Evolutionary conservation across 1,140 invertebrate species (phyloP), one percentile per base, ranked within the genome.

Genomic region (Anthonomus grandis): DNA sequence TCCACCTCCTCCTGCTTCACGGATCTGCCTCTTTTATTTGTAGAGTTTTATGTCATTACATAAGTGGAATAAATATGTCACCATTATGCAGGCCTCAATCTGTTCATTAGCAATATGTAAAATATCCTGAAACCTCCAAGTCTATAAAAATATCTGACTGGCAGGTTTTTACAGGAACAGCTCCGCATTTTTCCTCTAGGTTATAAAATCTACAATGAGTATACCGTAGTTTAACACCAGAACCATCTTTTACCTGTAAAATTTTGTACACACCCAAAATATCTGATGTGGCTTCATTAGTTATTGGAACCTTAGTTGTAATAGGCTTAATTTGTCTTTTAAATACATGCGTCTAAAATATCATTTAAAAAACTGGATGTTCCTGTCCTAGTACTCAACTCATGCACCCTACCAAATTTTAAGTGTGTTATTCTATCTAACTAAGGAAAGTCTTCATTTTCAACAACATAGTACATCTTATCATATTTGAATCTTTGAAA

Each of bases 351-450:
- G 75, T 95, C 83, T 22, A 98, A 76, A 60, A 98, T 85, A 76
- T 97, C 91, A 62, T 83, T 81, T 2, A 99, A 75, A 75, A 97
- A 91, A 13, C 96, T 81, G 15, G 84, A 85, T 57, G 83, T 88
- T 9, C 96, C 96, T 69, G 85, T 85, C 57, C 96, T 82, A 0
- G 95, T 95, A 65, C 92, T 96, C 89, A 98, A 94, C 1, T 93
- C 94, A 49, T 78, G 79, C 21, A 98, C 86, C 64, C 89, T 82
- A 10, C 95, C 95, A 82, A 97, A 98, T 69, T 86, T 88, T 0
- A 98, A 74, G 74, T 97, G 93, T 46, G 84, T 74, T 50, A 93
- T 72, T 41, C 72, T 73, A 31, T 80, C 70, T 1, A 76, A 72
- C 78, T 80, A 84, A 15, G 79, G 66, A 17, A 75, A 71, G 60